Base-by-base conservation (phyloP, 35 echinoderm and acorn worm species). In the Heliocidaris tuberculata region DNA sequence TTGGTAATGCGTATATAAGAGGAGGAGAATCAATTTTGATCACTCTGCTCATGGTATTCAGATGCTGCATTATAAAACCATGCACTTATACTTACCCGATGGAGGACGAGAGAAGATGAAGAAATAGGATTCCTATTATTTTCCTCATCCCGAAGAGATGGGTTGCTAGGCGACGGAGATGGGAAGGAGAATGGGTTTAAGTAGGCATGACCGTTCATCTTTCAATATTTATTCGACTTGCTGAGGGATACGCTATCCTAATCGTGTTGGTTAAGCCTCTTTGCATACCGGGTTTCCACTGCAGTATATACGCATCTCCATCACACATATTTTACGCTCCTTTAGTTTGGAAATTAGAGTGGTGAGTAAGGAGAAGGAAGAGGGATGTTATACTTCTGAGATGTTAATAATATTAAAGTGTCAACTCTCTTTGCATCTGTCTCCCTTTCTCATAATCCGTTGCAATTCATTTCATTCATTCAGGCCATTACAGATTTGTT, bases 211-310 rank as follows among this genome's bases (percentile, higher is more conserved):
- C 65, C 65, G 65, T n/a, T 24, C 27, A 78, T 78, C 19, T 78
- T 78, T 78, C 65, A 78, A 78, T 78, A 78, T 78, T 78, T 78
- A 78, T 78, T 78, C 65, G 65, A 78, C 65, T 78, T 78, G 65
- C 65, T 78, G 65, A 27, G 27, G 65, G 65, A 78, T 78, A n/a
- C 65, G 65, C 65, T 27, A 5, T 78, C 65, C 65, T 78, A 78
- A 78, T 78, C 65, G 65, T 78, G 7, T 78, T 78, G 65, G 65
- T 78, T 78, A 78, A 78, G 65, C 65, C 65, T 19, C 65, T 78
- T 78, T 78, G 65, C 65, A n/a, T 78, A 78, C 65, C 27, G 19
- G 65, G 27, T 78, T n/a, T 78, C 19, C 65, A 78, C 19, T 19
- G 27, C 65, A 2, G 65, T 78, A n/a, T 42, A 19, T 24, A 78